Base-by-base conservation (phyloP, 37 sponge, comb jelly and placozoan genomes). In the Spongilla lacustris region DNA sequence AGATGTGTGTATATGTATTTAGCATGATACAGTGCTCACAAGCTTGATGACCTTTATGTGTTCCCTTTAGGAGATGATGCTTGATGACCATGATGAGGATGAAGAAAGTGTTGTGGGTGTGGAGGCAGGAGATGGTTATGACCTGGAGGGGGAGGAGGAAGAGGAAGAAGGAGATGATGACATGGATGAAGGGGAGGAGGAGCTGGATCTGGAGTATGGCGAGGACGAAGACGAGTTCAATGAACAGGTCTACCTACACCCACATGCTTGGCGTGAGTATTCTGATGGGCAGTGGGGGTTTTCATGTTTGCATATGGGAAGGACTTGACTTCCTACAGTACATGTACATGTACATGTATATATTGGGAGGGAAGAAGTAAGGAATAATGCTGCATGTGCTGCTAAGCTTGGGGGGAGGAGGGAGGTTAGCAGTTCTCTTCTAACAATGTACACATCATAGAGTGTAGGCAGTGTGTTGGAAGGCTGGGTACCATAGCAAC, bases 171-270 rank as follows among this genome's bases (percentile, higher is more conserved):
- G 82, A 33, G 93, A 82, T n/a, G 89, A 86, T 2, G 86, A 83
- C 19, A 46, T 67, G 23, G 89, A 80, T 3, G 92, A 82, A 19
- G 92, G 69, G 17, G 79, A 84, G 31, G 95, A 88, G 6, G 89
- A 80, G 36, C 88, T 83, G n/a, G 90, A 86, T 27, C 74, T 86
- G 37, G 96, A 85, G 29, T 89, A 83, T 50, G 91, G 89, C 31
- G 85, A 86, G 72, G 93, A 91, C 3, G 94, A 94, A n/a, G 92
- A 90, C 5, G 91, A 89, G 6, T 85, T 88, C 14, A 87, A 94
- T 29, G 83, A 71, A 14, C 83, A 67, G 22, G 93, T 84, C 27
- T 81, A 88, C 25, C 85, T 89, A 26, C 87, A 89, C 81, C 26
- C 66, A 41, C 69, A 38, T 75, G 30, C 87, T 75, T 79, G 66